These are phyloP conservation scores for Eupsilia transversa DNA, from an alignment of 2,888 invertebrate genomes.

Conservation along the genomic window DNA sequence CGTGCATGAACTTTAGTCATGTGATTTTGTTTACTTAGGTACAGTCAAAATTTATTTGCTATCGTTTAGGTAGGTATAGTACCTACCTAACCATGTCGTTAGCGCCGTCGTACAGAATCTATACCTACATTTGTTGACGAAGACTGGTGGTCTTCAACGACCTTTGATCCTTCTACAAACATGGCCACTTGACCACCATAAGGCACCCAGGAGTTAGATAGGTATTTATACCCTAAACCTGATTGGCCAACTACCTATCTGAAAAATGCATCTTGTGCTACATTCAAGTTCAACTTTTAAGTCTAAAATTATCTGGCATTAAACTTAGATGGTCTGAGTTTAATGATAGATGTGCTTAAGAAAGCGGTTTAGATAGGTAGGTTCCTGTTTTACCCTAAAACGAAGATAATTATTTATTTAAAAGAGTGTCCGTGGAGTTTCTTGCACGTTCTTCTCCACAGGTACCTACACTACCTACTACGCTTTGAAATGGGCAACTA, in stretches of 20 bases:
- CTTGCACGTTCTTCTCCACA: no score
- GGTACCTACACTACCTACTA: no score
- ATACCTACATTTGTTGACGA: no score
- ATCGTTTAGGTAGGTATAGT: neutral
- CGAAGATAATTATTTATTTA: no score
- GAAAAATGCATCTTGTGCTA: neutral
- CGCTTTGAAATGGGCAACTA: no score
- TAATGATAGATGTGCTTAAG: neutral
- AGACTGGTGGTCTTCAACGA: neutral
- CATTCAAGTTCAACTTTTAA: neutral
- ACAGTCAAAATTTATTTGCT: neutral
- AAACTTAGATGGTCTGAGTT: neutral
- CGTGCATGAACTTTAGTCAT: neutral
- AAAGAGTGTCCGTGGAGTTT: no score
- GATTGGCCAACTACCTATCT: neutral
- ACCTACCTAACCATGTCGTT: neutral
- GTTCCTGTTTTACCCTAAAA: no score
- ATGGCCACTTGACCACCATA: neutral
- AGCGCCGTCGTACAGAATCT: no score
- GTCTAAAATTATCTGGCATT: neutral
- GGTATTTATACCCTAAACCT: neutral
- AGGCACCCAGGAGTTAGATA: neutral
- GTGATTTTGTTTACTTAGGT: constrained; percentile 39
- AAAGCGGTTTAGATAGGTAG: neutral
- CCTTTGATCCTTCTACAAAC: neutral